Base-by-base conservation (phyloP, 1,140 invertebrate species). In the Polypedilum vanderplanki region DNA sequence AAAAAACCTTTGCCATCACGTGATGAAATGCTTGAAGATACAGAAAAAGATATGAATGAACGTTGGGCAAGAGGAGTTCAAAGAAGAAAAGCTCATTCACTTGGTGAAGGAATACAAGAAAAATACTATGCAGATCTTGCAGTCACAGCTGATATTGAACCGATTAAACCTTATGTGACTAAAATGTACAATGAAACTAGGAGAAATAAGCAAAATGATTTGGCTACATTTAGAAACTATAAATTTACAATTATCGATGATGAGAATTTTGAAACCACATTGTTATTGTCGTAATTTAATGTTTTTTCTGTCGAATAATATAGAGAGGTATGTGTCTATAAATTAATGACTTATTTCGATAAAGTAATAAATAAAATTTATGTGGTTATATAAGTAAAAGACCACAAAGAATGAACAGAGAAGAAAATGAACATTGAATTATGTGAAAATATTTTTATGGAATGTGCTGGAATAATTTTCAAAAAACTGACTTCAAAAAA, bases 141-240 rank as follows among this genome's bases (percentile, higher is more conserved):
- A 0, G 79, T 83, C 5, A 86, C 89, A 40, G 90, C 89, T 0
- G 83, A 83, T 3, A 84, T 90, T 15, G 79, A 82, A 15, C 86
- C 85, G 15, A 81, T 93, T 0, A 88, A 88, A 0, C 83, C 85
- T 2, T 89, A 90, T 1, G 84, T 92, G 40, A 86, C 88, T 1
- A 89, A 90, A 78, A 84, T 93, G 20, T 88, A 91, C n/a, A 87
- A 88, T 76, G 87, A 90, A 77, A 90, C 88, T 77, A 87, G 87
- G 18, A 82, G 81, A 40, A 79, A 87, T 1, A 90, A 90, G 78
- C 80, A 89, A 9, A 85, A 89, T 75, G 88, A 90, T 79, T 78
- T 90, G 3, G 82, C 88, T 9, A 80, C 87, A 77, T 90, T 89
- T 78, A 81, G 89, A 1, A 84, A 88, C 67, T 88, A 89, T 76